Evolutionary conservation across 2,888 invertebrate genomes (phyloP), one percentile per base, ranked within the genome.

Genomic region (Polymixis lichenea): DNA sequence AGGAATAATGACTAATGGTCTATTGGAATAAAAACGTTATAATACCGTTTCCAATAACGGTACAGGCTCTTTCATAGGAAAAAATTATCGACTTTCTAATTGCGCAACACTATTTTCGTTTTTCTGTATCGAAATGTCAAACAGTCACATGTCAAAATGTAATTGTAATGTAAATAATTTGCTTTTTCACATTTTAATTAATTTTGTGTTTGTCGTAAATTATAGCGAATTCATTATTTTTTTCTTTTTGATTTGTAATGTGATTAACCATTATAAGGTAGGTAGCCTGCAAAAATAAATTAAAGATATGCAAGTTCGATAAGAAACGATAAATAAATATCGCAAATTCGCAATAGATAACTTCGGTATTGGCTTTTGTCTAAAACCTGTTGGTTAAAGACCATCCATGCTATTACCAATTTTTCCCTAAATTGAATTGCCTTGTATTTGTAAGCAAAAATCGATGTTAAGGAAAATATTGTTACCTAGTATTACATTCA

Each of bases 41-140:
- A 71, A 56, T 55, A 80, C 74, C 70, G 71, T 72, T 85, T 49
- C 46, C 19, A 69, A 74, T 75, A 75, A 78, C 76, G 82, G 77
- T 77, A 72, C 67, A 70, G 19, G 56, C n/a, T 51, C 60, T 79
- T 78, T 78, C 67, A 17, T 74, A 72, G 78, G 82, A 75, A 79
- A 69, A 75, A 71, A 66, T 77, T 81, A 78, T 77, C 76, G 74
- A 78, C 82, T 79, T 85, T 81, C 76, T 72, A 68, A 38, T 87
- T 86, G 75, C 78, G 77, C 90, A 91, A 84, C 91, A 90, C 90
- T 91, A 90, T 86, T 89, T 85, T 81, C 28, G 53, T 55, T 73
- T 79, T 64, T 7, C 0, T 22, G 13, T 28, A 13, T 19, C 22
- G 49, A 85, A 87, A 83, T 82, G 88, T 89, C 87, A 88, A 88